Evolutionary conservation across 2,888 invertebrate genomes (phyloP), one percentile per base, ranked within the genome.

Genomic region (Alloscopus bannaensis): DNA sequence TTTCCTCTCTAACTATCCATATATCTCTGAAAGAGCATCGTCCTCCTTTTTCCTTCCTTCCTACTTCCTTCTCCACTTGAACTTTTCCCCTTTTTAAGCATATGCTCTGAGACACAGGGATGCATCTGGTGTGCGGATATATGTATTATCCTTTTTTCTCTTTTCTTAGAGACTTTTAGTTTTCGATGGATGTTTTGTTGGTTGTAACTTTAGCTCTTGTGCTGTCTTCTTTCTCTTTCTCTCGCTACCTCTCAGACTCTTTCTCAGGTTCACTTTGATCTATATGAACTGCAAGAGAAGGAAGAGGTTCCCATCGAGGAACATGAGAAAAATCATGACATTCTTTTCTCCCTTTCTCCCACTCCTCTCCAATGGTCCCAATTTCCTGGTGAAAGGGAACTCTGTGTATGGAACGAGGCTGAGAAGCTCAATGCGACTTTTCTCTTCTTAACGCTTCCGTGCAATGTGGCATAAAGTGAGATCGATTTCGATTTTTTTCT

Each of bases 401-500:
- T 31, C 59, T 59, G 11, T 13, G 8, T 26, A 4, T n/a, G 22
- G 50, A 29, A 18, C n/a, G 8, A 52, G 66, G 31, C 28, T 18
- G 26, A 29, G n/a, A 52, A 52, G 22, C 52, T 52, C 52, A 8
- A 8, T 24, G 4, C 52, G 4, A 52, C 26, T 65, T 55, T 29
- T 45, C 52, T 42, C 47, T 40, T 66, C 50, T 75, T 75, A 65
- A 57, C 73, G 65, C 73, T 59, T 59, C 55, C 50, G 66, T 68
- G 60, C 60, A 68, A 57, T 29, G 57, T 57, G n/a, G 57, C 57
- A 57, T 57, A 57, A 71, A 78, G 70, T 78, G 78, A 71, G 71
- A 78, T 78, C 70, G 78, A 78, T 78, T 78, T 70, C 64, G 71
- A 71, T 70, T 70, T 69, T n/a, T n/a, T n/a, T n/a, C n/a, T n/a